Evolutionary conservation across 2,797 vertebrate species (phyloP).

Genomic region (Apodemus agrarius): DNA sequence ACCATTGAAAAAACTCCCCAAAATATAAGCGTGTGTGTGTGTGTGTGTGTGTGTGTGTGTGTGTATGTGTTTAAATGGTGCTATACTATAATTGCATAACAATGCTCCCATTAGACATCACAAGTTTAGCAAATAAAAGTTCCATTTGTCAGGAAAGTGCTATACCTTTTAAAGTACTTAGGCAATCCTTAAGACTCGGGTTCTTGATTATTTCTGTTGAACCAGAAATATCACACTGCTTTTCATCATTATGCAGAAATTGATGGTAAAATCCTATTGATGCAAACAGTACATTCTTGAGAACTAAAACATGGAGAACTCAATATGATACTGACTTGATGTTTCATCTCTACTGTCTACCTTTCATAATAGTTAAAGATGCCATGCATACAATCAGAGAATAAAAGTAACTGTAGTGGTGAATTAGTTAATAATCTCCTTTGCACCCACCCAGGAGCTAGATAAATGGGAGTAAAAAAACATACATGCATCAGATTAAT

Average conservation of each 20-base stretch:
- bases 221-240: not conserved
- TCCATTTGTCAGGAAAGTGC: not conserved
- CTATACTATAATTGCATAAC: not conserved
- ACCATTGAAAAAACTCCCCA: not conserved
- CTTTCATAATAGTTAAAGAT: not conserved
- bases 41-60: too few relatives aligned
- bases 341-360: not conserved
- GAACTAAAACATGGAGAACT: not conserved
- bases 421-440: too few relatives aligned
- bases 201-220: not conserved
- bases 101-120: not conserved
- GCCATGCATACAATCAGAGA: too few relatives aligned
- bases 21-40: not conserved
- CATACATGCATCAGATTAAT: too few relatives aligned
- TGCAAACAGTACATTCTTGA: not conserved
- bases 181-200: too few relatives aligned
- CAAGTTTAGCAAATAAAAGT: not conserved
- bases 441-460: too few relatives aligned
- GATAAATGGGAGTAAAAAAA: too few relatives aligned
- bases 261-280: not conserved
- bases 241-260: not conserved
- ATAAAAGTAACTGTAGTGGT: not conserved
- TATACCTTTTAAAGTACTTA: not conserved
- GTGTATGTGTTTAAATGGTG: not conserved
- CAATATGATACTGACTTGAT: not conserved